A percentile compares a stretch with the other conserved stretches of the same genome.
phyloP scores from a whole-genome alignment of 2,113 vertebrate species.

The Noturus placidus region DNA sequence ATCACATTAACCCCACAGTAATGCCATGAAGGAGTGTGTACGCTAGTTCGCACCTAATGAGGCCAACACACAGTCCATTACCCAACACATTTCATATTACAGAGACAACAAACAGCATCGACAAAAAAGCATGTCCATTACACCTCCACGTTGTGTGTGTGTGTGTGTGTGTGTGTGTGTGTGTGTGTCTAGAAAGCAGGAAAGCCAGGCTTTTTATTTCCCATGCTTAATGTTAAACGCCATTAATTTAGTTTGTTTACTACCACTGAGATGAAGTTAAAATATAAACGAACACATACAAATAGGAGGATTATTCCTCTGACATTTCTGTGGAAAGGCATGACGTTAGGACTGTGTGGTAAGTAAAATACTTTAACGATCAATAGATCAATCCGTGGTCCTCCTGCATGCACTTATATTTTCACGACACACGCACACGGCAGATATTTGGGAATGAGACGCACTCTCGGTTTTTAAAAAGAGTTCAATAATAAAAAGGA shows the following conservation, averaged over 20 bases:
- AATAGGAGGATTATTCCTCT: too few relatives aligned
- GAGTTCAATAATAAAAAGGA: neutral
- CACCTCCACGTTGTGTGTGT: neutral
- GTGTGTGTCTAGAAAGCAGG: neutral
- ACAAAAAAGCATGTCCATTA: neutral
- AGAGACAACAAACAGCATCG: neutral
- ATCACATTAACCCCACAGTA: neutral
- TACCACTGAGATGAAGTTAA: too few relatives aligned
- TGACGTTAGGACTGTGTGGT: too few relatives aligned
- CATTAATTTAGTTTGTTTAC: neutral
- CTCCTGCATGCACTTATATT: neutral
- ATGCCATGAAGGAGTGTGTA: neutral
- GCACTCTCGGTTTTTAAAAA: neutral
- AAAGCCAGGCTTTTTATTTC: neutral
- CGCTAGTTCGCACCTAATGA: constrained; percentile 1
- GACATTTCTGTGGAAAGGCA: neutral
- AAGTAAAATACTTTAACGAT: too few relatives aligned
- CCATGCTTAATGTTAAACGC: neutral
- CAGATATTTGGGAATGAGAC: neutral
- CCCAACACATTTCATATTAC: neutral
- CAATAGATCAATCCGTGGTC: too few relatives aligned
- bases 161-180: neutral
- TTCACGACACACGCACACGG: neutral
- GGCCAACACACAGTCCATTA: constrained; percentile 9
- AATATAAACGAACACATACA: too few relatives aligned